phyloP scores from a whole-genome alignment of 2,888 invertebrate genomes.

The Ornithoptera priamus region DNA sequence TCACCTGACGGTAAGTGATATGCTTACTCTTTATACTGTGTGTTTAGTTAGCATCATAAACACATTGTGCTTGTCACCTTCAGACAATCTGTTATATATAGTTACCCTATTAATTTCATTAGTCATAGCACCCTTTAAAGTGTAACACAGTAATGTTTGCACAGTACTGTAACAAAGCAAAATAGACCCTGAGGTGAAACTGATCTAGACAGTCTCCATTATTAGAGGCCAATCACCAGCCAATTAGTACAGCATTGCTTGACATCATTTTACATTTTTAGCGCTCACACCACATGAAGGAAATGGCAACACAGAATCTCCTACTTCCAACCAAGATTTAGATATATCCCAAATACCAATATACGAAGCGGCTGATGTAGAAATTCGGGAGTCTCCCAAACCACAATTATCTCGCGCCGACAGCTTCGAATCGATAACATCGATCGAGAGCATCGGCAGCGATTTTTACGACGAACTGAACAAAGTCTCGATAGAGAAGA shows the following conservation, averaged over 20 bases:
- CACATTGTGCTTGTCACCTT: no score
- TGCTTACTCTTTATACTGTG: no score
- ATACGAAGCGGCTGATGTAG: conserved; percentile 64
- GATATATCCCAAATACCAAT: conserved; percentile 69
- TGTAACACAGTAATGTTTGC: no score
- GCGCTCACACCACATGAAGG: conserved; percentile 38
- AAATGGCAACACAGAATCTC: conserved; percentile 33
- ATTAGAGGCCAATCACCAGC: neutral
- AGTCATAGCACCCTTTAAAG: no score
- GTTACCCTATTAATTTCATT: no score
- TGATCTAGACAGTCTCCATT: no score
- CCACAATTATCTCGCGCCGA: conserved; percentile 44
- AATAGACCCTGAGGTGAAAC: no score
- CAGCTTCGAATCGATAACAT: conserved; percentile 65
- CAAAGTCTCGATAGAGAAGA: conserved; percentile 57
- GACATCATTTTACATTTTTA: conserved; percentile 2
- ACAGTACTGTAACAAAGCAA: no score
- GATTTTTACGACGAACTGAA: conserved; percentile 65
- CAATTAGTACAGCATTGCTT: no score
- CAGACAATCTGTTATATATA: no score
- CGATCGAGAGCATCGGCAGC: conserved; percentile 63
- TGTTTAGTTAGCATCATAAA: no score
- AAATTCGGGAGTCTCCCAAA: conserved; percentile 52
- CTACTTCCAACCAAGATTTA: conserved; percentile 41
- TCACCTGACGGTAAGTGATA: no score